These are phyloP conservation scores for Haliclona indistincta DNA, from an alignment of 37 sponge, comb jelly and placozoan species.

Conservation along the genomic window DNA sequence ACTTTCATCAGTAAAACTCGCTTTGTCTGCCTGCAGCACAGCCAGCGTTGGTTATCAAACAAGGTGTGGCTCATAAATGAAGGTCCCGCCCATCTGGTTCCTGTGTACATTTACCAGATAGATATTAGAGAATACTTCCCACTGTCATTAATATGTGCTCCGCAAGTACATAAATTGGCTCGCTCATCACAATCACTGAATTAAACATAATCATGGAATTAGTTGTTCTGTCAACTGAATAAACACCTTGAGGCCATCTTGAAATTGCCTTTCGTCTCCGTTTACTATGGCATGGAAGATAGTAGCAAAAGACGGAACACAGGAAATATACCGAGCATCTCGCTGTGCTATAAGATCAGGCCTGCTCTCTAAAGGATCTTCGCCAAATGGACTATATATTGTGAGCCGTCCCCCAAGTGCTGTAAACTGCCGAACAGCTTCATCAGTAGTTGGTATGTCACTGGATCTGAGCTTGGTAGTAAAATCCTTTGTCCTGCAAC, in stretches of 20 bases:
- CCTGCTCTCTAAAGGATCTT: constrained; percentile 1
- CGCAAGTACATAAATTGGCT: no score
- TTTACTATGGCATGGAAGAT: constrained; percentile 17
- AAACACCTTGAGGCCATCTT: constrained; percentile 6
- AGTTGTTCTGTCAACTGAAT: constrained; percentile 23
- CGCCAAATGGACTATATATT: constrained; percentile 6
- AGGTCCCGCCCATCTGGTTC: no score
- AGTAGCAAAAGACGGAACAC: constrained; percentile 19
- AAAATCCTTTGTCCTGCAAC: background rate
- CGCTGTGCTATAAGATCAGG: background rate
- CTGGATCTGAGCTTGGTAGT: background rate
- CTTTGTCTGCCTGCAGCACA: no score
- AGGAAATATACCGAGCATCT: background rate
- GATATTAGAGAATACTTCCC: no score
- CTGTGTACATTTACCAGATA: no score
- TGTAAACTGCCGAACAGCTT: constrained; percentile 1
- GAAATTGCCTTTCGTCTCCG: background rate
- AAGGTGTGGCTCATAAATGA: no score
- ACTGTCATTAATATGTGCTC: no score
- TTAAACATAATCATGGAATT: no score
- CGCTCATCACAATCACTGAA: no score
- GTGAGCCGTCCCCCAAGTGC: background rate
- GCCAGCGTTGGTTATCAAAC: no score
- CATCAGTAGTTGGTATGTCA: background rate
- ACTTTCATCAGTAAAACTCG: no score